A percentile compares a stretch with the other conserved stretches of the same genome.
Evolutionary conservation across 2,797 vertebrate species (phyloP).

Genomic region (Babyrousa celebensis): DNA sequence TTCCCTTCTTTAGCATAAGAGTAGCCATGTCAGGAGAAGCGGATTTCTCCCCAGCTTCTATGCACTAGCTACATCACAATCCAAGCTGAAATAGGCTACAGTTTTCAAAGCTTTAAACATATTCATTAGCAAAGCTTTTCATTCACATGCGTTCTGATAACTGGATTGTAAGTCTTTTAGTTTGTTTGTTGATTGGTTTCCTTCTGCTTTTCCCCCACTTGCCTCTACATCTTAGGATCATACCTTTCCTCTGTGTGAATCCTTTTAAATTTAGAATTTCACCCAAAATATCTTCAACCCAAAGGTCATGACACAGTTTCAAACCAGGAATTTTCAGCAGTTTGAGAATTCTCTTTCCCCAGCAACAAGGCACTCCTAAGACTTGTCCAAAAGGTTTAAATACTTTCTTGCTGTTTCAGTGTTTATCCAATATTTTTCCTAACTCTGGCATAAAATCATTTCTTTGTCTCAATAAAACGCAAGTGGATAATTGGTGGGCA

Average conservation of each 20-base stretch:
- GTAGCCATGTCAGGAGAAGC: neutral
- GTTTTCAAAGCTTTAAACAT: neutral
- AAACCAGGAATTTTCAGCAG: constrained; percentile 75
- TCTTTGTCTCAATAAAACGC: constrained; percentile 73
- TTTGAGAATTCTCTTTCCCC: constrained; percentile 82
- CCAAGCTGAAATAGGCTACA: neutral
- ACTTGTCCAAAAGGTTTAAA: constrained; percentile 75
- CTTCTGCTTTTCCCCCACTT: constrained; percentile 66
- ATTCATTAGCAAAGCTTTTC: constrained; percentile 25
- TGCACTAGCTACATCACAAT: constrained; percentile 21
- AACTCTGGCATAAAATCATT: neutral
- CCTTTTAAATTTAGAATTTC: constrained; percentile 72
- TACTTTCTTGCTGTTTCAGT: constrained; percentile 59
- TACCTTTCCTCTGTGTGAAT: constrained; percentile 73
- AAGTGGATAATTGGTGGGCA: constrained; percentile 14
- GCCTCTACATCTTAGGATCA: constrained; percentile 14
- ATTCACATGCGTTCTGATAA: constrained; percentile 74
- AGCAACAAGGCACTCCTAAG: constrained; percentile 67
- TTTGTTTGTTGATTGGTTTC: constrained; percentile 73
- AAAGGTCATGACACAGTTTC: constrained; percentile 84
- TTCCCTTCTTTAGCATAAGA: constrained; percentile 61
- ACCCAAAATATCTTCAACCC: constrained; percentile 78
- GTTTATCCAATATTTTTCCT: neutral
- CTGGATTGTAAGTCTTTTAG: constrained; percentile 76
- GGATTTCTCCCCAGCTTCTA: neutral